Evolutionary conservation across 2,888 invertebrate species (phyloP).

Genomic region (Luperina nickerlii): DNA sequence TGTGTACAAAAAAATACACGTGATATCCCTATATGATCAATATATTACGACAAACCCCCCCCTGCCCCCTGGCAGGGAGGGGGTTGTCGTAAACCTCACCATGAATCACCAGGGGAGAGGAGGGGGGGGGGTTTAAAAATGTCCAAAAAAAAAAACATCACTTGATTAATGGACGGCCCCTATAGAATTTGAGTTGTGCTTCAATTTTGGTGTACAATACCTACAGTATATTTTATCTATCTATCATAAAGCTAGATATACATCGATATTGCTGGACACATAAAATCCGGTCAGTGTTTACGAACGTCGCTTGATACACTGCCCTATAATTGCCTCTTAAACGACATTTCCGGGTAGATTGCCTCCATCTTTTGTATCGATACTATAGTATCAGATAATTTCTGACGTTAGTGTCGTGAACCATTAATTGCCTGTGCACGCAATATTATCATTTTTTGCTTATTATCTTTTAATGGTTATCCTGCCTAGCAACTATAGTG

Average conservation of each 20-base stretch:
- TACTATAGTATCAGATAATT: slow-evolving; percentile 26
- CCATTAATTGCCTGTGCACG: slow-evolving; percentile 27
- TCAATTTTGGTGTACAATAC: no score
- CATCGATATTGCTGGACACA: not conserved
- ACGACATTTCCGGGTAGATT: slow-evolving; percentile 22
- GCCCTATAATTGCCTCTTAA: slow-evolving; percentile 30
- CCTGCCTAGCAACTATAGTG: not conserved
- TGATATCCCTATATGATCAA: no score
- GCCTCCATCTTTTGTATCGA: slow-evolving; percentile 16
- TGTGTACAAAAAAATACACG: no score
- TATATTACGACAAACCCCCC: no score
- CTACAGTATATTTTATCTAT: no score
- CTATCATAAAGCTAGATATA: not conserved
- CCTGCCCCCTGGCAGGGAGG: no score
- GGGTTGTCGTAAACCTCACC: no score
- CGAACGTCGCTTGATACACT: slow-evolving; percentile 19
- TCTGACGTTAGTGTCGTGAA: not conserved
- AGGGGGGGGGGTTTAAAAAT: no score
- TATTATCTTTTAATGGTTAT: not conserved
- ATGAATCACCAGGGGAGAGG: no score
- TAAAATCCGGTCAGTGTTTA: slow-evolving; percentile 8
- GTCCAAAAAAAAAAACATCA: no score
- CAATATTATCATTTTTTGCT: slow-evolving; percentile 1
- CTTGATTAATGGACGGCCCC: no score
- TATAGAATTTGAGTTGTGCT: no score